Evolutionary conservation across 1,140 invertebrate genomes (phyloP).

Genomic region (Globodera rostochiensis): DNA sequence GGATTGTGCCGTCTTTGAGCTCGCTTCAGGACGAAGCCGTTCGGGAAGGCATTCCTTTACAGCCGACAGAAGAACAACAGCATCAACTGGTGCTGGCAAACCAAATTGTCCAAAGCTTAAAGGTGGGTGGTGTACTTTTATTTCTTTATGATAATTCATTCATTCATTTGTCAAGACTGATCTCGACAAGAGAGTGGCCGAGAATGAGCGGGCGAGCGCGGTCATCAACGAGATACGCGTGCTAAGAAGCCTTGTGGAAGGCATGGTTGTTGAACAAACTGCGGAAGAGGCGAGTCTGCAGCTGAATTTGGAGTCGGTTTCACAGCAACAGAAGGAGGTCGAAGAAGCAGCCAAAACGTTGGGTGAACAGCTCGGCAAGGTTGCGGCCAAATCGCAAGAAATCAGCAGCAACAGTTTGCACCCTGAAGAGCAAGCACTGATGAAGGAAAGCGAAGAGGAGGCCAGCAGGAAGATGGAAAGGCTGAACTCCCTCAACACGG

Average conservation of each 20-base stretch:
- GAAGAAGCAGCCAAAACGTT: slow-evolving; percentile 15
- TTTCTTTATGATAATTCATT: too few species aligned
- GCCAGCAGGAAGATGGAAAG: slow-evolving; percentile 22
- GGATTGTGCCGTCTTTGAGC: background rate
- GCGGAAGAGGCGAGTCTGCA: slow-evolving; percentile 10
- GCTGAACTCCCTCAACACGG: slow-evolving; percentile 9
- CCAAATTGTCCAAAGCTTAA: slow-evolving; percentile 7
- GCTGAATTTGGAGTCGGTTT: background rate
- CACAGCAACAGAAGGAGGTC: background rate
- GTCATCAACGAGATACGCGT: background rate
- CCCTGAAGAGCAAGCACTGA: slow-evolving; percentile 22
- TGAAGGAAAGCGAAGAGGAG: slow-evolving; percentile 11
- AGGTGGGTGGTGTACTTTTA: background rate
- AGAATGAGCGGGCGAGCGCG: slow-evolving; percentile 5
- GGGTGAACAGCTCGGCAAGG: slow-evolving; percentile 2
- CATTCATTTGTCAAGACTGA: background rate
- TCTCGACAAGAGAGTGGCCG: slow-evolving; percentile 9
- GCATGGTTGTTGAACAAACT: background rate
- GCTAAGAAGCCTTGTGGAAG: background rate
- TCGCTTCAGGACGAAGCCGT: slow-evolving; percentile 6
- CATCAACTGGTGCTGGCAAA: background rate
- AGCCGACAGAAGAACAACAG: background rate
- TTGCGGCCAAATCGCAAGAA: background rate
- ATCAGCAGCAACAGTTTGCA: slow-evolving; percentile 4
- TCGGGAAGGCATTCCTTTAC: slow-evolving; percentile 6